Base-by-base conservation (phyloP, 1,140 invertebrate species). In the Apis florea region DNA sequence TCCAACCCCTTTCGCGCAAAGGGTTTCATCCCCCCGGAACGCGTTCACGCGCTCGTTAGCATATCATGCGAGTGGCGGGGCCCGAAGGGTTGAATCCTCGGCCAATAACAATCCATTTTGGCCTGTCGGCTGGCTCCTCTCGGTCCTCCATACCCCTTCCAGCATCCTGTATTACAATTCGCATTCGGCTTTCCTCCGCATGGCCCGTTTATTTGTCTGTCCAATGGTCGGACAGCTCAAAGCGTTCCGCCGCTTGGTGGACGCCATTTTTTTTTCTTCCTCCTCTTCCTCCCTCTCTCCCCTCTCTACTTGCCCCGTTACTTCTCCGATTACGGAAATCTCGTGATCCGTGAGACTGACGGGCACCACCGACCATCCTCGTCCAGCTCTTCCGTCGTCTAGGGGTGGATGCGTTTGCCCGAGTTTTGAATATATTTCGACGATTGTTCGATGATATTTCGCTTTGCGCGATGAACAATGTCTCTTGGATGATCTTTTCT, bases 71-170 rank as follows among this genome's bases (percentile, higher is more conserved):
- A 68, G 82, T 21, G 66, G 75, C 66, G 54, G 78, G 68, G 78
- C 72, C 63, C 86, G 86, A 90, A 40, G 89, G 89, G 89, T 89
- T 88, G 73, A 87, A 89, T 90, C 63, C 89, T 88, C 90, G 84
- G 86, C 90, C 90, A 91, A 90, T 91, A 90, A 91, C 89, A 88
- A 88, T 90, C 83, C 88, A 86, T 90, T 86, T 82, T 83, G 70
- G 80, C 67, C 86, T 88, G 88, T 86, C 89, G 87, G 47, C 74
- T 82, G 77, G 64, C 56, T 54, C 70, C 78, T 79, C 79, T 8
- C 63, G 24, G 51, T 31, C 58, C 59, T 59, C 17, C 8, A 54
- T 59, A 61, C 59, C 72, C 73, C 26, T 54, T 51, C 73, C 63
- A 26, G 19, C 61, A 77, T 63, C 51, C 70, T 76, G 66, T 76